phyloP scores from a whole-genome alignment of 1,140 invertebrate genomes.

The Amphibalanus amphitrite region DNA sequence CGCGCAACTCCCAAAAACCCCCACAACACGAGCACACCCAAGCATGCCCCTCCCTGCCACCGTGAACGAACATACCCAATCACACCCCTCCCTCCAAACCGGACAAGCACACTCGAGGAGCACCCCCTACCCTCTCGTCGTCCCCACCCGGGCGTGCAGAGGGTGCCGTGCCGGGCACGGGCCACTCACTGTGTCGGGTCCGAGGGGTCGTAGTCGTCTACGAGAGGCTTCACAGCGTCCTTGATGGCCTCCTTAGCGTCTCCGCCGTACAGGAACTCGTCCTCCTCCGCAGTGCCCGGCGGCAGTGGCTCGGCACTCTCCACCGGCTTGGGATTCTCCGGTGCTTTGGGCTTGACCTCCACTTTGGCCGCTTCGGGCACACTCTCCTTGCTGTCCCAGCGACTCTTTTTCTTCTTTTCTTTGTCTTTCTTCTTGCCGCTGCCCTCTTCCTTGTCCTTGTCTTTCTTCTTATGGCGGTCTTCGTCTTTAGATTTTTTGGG shows the following conservation, averaged over 20 bases:
- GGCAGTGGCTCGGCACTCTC: too few species aligned
- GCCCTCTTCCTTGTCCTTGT: neutral
- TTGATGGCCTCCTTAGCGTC: neutral
- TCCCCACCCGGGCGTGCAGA: too few species aligned
- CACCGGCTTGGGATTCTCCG: neutral
- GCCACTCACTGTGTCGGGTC: neutral
- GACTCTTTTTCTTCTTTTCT: neutral
- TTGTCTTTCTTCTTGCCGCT: neutral
- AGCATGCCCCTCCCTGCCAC: too few species aligned
- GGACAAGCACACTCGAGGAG: too few species aligned
- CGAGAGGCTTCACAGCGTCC: neutral
- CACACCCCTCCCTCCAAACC: too few species aligned
- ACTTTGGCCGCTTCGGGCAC: neutral
- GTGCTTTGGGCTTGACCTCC: neutral
- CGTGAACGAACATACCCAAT: too few species aligned
- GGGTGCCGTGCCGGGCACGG: too few species aligned
- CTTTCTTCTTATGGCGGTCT: neutral
- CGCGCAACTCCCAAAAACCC: too few species aligned
- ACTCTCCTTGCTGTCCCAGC: neutral
- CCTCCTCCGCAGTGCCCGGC: neutral
- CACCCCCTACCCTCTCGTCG: too few species aligned
- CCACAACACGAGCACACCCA: too few species aligned
- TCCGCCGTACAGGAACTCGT: neutral
- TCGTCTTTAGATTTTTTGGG: neutral
- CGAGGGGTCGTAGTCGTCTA: neutral